Evolutionary conservation across 2,113 vertebrate species (phyloP).

Genomic region (Tamias sibiricus): DNA sequence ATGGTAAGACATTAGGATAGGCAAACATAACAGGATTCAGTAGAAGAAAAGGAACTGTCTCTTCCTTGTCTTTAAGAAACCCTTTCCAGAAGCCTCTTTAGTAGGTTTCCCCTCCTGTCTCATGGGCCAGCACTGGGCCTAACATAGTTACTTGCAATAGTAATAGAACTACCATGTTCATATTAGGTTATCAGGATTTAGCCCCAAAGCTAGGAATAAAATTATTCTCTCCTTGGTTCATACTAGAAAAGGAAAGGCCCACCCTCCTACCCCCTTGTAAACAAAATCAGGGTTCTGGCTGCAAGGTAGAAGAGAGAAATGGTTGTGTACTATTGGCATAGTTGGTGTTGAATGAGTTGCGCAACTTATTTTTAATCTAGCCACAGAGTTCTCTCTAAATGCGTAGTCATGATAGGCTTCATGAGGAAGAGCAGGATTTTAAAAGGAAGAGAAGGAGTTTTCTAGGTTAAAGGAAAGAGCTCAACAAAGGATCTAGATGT

Average conservation of each 20-base stretch:
- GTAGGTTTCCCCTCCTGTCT: not conserved
- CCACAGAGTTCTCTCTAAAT: not conserved
- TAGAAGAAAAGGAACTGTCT: not conserved
- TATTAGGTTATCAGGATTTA: not conserved
- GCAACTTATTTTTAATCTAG: not conserved
- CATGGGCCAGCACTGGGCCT: not conserved
- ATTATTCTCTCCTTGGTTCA: not conserved
- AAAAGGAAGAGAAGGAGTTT: not conserved
- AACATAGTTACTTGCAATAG: not conserved
- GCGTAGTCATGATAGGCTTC: not conserved
- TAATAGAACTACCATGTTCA: slow-evolving; percentile 12
- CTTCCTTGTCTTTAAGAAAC: slow-evolving; percentile 30
- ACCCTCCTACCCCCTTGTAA: not conserved
- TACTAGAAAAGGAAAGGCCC: not conserved
- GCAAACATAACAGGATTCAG: not conserved
- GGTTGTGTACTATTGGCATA: not conserved
- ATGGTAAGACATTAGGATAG: not conserved
- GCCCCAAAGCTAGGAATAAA: not conserved
- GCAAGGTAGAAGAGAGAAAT: not conserved
- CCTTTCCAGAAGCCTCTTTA: slow-evolving; percentile 8
- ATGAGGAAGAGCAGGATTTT: slow-evolving; percentile 14
- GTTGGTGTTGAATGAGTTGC: slow-evolving; percentile 15
- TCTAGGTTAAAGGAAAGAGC: not conserved
- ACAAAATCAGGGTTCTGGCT: not conserved
- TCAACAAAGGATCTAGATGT: not conserved